phyloP scores from a whole-genome alignment of 2,797 vertebrate genomes.

The Podargus strigoides region DNA sequence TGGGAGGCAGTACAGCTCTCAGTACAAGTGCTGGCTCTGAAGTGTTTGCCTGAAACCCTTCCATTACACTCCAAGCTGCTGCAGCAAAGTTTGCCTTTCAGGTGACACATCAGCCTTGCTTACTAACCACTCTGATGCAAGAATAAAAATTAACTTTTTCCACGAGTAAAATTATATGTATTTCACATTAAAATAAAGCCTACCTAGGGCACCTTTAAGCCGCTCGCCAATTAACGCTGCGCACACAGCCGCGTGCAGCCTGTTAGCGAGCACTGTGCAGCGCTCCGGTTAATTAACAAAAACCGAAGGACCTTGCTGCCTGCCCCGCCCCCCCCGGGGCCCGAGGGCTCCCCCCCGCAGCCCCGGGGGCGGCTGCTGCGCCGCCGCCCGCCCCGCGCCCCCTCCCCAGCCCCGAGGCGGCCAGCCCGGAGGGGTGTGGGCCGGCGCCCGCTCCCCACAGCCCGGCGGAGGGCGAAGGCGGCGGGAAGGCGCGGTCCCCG shows the following conservation, averaged over 20 bases:
- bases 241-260: not conserved
- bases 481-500: not conserved
- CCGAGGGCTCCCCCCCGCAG: not conserved
- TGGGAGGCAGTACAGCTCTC: not conserved
- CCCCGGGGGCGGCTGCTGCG: not conserved
- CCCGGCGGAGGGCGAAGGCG: not conserved
- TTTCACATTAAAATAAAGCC: too few species aligned
- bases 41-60: not conserved
- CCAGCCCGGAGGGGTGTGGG: not conserved
- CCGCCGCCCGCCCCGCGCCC: not conserved
- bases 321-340: not conserved
- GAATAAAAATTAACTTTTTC: not conserved
- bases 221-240: rapidly evolving
- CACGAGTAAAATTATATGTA: rapidly evolving
- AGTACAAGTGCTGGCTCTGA: not conserved
- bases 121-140: not conserved
- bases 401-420: not conserved
- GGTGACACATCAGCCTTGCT: not conserved
- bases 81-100: not conserved
- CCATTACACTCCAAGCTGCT: not conserved
- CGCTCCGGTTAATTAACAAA: not conserved
- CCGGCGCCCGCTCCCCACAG: not conserved
- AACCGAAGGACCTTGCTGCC: too few species aligned
- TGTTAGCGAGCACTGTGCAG: not conserved
- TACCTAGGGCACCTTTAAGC: too few species aligned